A percentile compares a stretch with the other conserved stretches of the same genome.
phyloP scores from a whole-genome alignment of 2,797 vertebrate species.

The Macropodus opercularis region DNA sequence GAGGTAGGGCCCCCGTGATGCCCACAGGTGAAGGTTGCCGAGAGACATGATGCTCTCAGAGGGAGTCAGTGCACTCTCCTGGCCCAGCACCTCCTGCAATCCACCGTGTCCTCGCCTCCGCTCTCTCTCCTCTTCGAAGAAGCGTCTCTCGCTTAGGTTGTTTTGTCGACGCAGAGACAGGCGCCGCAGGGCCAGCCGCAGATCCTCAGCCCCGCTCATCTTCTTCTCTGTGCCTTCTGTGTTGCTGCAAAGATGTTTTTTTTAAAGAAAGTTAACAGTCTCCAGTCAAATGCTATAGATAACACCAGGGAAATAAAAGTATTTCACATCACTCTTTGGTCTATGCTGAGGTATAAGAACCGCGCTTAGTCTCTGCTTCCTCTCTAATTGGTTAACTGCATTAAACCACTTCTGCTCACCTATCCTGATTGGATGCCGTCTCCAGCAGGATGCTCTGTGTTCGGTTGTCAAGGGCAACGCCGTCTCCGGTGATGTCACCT shows the following conservation, averaged over 20 bases:
- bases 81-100: constrained; percentile 78
- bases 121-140: constrained; percentile 94
- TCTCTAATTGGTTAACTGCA: background rate
- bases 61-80: constrained; percentile 84
- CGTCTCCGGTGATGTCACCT: constrained; percentile 82
- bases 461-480: constrained; percentile 89
- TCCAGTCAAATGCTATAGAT: background rate
- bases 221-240: constrained; percentile 85
- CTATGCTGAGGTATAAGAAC: background rate
- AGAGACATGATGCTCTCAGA: constrained; percentile 98
- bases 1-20: constrained; percentile 91
- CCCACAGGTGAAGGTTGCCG: constrained; percentile 89
- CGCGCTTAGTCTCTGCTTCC: background rate
- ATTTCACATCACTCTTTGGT: background rate
- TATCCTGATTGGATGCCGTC: constrained; percentile 79
- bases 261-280: background rate
- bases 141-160: constrained; percentile 92
- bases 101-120: constrained; percentile 83
- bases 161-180: constrained; percentile 95
- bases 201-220: constrained; percentile 87
- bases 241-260: constrained; percentile 29
- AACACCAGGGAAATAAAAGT: background rate
- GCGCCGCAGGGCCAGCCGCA: constrained; percentile 91
- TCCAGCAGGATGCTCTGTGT: constrained; percentile 92
- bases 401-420: constrained; percentile 25